Evolutionary conservation across 2,797 vertebrate species (phyloP), one percentile per base, ranked within the genome.

Genomic region (Leptoclinus maculatus): DNA sequence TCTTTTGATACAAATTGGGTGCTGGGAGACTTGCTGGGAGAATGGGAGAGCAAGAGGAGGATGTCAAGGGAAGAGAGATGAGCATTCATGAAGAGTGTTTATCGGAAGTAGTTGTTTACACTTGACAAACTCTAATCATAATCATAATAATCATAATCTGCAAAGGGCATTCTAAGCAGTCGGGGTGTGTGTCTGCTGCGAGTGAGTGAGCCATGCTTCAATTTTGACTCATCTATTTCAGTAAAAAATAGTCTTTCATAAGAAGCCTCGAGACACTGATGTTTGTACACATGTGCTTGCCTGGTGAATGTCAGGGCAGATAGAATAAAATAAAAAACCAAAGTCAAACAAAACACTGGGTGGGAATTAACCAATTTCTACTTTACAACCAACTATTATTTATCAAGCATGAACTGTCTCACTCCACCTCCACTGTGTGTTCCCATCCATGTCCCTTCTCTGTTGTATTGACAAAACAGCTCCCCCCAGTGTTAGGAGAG

Each of bases 401-500:
- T 12, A 38, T 70, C 58, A 70, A 45, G 5, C 51, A 54, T 34
- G 4, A 69, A 34, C 36, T 16, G 10, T 53, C 56, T 76, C 64
- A 19, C 66, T 81, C 38, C 54, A 62, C 23, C 45, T 45, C 7
- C 36, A 71, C 39, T 66, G 17, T 41, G 7, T 25, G 12, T 59
- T 74, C 57, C 39, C 13, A 39, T 54, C 49, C 56, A 36, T 41
- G 63, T 49, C 32, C 56, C 57, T 67, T 7, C 10, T 39, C 25
- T 45, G 70, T 79, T 80, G 75, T 65, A 78, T 85, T 71, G 87
- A 90, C 62, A 77, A 79, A 87, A 90, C 85, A 92, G 92, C 93
- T 91, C 93, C 92, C 84, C 93, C 93, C 78, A 87, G 93, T 93
- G 93, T 86, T 74, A 76, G 74, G 79, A 89, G 60, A n/a, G 75